Evolutionary conservation across 2,888 invertebrate genomes (phyloP).

Genomic region (Morinoia aosen): DNA sequence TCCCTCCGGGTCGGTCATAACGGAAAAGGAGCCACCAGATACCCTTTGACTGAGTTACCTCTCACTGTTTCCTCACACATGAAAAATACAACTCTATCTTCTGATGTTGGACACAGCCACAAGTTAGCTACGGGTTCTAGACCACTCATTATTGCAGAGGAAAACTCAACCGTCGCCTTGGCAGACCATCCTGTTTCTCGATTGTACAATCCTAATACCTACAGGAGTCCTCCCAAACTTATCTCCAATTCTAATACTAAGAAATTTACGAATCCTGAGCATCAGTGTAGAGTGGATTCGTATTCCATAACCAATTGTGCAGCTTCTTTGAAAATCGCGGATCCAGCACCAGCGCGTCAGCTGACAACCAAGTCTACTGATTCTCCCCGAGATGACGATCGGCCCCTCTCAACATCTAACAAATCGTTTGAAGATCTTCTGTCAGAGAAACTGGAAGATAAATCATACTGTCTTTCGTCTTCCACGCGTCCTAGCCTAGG

Average conservation of each 20-base stretch:
- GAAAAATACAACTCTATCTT: not conserved
- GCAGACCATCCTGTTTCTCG: not conserved
- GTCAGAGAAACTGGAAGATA: conserved; percentile 9
- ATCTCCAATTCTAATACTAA: not conserved
- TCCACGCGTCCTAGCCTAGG: conserved; percentile 21
- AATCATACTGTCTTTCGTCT: not conserved
- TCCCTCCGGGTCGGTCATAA: not conserved
- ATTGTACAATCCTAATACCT: not conserved
- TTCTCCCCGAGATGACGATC: not conserved
- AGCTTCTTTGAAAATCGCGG: too few species aligned
- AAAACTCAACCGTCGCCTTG: not conserved
- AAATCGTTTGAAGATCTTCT: conserved; percentile 21
- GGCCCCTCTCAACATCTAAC: not conserved
- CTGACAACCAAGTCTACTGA: not conserved
- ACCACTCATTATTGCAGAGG: not conserved
- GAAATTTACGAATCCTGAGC: not conserved
- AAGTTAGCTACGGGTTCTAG: not conserved
- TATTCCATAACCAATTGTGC: not conserved
- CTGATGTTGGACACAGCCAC: not conserved
- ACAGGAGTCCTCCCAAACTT: not conserved
- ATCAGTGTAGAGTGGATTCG: not conserved
- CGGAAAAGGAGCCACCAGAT: not conserved
- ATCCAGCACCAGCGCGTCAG: not conserved
- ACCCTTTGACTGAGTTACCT: not conserved
- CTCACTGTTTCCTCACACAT: not conserved